A percentile compares a stretch with the other conserved stretches of the same genome.
phyloP scores from a whole-genome alignment of 2,797 vertebrate species.

The Chelidonichthys spinosus region DNA sequence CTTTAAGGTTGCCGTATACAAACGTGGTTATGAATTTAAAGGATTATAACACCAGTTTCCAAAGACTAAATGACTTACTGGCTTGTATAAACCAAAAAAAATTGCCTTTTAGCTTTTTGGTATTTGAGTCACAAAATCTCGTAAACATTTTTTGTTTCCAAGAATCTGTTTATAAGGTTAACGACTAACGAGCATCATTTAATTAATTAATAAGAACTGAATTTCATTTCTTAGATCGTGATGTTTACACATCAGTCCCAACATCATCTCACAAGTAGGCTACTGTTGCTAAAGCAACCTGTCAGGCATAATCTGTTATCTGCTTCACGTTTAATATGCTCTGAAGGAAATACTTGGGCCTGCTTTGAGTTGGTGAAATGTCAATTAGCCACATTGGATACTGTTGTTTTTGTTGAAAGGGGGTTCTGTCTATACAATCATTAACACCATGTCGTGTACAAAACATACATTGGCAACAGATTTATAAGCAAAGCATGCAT shows the following conservation, averaged over 20 bases:
- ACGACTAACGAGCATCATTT: not conserved
- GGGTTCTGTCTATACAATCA: constrained; percentile 9
- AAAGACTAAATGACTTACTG: constrained; percentile 12
- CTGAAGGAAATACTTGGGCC: constrained; percentile 14
- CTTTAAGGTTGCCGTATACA: constrained; percentile 26
- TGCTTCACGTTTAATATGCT: constrained; percentile 15
- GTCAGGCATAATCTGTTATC: constrained; percentile 10
- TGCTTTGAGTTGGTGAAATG: not conserved
- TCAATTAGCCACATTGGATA: not conserved
- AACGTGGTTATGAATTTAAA: constrained; percentile 15
- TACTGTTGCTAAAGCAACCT: not conserved
- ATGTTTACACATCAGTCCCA: not conserved
- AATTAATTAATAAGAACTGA: not conserved
- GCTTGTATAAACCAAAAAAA: constrained; percentile 10
- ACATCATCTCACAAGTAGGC: not conserved
- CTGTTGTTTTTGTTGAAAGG: constrained; percentile 1
- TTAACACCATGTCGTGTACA: constrained; percentile 4
- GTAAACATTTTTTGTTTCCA: constrained; percentile 5
- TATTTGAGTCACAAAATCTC: not conserved
- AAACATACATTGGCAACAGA: constrained; percentile 18
- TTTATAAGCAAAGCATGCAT: constrained; percentile 46
- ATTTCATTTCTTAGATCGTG: not conserved
- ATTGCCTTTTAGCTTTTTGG: constrained; percentile 34
- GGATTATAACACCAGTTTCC: constrained; percentile 1
- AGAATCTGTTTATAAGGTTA: not conserved